These are phyloP conservation scores for Antigone vipio DNA, from an alignment of 2,113 vertebrate genomes.

Conservation along the genomic window DNA sequence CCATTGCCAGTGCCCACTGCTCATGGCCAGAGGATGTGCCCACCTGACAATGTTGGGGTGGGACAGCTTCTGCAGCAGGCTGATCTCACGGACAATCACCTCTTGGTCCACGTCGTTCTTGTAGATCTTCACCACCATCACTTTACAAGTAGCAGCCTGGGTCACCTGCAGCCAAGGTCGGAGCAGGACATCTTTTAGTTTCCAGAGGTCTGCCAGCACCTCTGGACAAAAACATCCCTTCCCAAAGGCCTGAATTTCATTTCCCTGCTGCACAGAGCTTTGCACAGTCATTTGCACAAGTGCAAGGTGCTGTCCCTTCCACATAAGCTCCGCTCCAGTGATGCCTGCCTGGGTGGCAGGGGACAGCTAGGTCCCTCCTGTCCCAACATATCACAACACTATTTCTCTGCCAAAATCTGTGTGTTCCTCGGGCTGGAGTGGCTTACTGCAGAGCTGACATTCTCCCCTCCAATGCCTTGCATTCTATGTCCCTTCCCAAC, in stretches of 20 bases:
- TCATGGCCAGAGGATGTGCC: neutral
- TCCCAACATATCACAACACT: neutral
- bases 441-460: neutral
- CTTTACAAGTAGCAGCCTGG: slow-evolving; percentile 77
- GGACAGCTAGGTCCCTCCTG: neutral
- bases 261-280: neutral
- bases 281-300: neutral
- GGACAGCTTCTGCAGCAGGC: slow-evolving; percentile 87
- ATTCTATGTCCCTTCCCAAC: neutral
- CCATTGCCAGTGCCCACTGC: neutral
- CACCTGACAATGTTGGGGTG: slow-evolving; percentile 91
- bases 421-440: neutral
- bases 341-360: neutral
- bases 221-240: neutral
- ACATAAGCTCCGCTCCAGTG: neutral
- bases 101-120: slow-evolving; percentile 88
- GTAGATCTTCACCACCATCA: slow-evolving; percentile 91
- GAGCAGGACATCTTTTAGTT: neutral
- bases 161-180: slow-evolving; percentile 70
- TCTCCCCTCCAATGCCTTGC: neutral
- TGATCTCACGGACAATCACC: slow-evolving; percentile 88
- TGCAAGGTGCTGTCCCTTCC: neutral
- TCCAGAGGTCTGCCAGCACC: neutral
- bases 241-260: neutral
- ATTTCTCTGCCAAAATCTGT: neutral